Percentiles rank a stretch among this genome's conserved stretches.
phyloP scores from a whole-genome alignment of 2,113 vertebrate species.

The Anolis sagrei region DNA sequence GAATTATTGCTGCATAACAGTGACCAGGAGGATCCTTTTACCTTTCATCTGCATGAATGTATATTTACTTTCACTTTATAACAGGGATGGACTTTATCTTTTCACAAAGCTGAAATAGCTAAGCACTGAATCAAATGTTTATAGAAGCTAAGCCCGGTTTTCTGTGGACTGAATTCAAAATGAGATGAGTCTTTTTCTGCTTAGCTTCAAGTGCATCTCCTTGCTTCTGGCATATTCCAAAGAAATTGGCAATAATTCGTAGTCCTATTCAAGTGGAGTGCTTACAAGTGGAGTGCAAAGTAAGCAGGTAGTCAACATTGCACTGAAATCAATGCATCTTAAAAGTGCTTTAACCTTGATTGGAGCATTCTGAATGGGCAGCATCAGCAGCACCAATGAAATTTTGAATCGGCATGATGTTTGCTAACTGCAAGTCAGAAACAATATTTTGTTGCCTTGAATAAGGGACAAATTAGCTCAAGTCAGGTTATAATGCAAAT shows the following conservation, averaged over 20 bases:
- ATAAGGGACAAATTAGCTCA: no score
- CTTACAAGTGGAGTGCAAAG: neutral
- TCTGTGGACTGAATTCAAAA: neutral
- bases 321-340: neutral
- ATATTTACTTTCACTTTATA: neutral
- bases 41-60: neutral
- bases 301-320: neutral
- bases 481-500: no score
- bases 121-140: neutral
- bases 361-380: neutral
- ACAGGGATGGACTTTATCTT: neutral
- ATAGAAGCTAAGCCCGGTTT: neutral
- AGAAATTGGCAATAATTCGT: neutral
- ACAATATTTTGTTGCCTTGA: neutral
- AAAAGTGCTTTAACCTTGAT: neutral
- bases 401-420: neutral
- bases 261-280: neutral
- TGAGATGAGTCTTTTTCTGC: neutral
- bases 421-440: neutral
- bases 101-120: constrained; percentile 17
- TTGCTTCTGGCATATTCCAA: neutral
- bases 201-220: neutral
- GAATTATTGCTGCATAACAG: neutral
- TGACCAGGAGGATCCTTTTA: neutral
- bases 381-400: neutral